phyloP scores from a whole-genome alignment of 2,888 invertebrate species.

The Chalcis sispes region DNA sequence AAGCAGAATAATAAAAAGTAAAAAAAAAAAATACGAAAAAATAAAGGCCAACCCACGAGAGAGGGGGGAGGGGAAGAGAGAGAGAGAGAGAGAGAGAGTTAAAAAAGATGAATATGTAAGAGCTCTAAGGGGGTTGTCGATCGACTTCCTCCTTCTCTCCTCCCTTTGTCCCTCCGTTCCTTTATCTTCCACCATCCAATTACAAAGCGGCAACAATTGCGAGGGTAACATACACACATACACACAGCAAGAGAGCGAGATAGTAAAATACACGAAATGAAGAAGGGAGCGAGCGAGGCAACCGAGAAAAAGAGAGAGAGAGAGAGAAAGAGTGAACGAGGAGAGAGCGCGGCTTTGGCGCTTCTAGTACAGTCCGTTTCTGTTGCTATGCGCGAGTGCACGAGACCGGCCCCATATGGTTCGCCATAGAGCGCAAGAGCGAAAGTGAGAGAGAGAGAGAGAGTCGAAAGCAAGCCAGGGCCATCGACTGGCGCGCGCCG shows the following conservation, averaged over 20 bases:
- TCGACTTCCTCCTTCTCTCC: constrained; percentile 48
- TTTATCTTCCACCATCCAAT: constrained; percentile 46
- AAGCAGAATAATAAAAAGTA: neutral
- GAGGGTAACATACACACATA: constrained; percentile 38
- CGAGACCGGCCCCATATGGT: constrained; percentile 68
- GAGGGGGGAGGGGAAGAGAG: no score
- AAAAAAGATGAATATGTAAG: constrained; percentile 46
- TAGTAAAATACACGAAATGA: neutral
- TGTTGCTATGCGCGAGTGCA: constrained; percentile 72
- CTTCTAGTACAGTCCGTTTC: constrained; percentile 61
- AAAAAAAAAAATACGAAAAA: neutral
- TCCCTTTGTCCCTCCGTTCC: constrained; percentile 40
- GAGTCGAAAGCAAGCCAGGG: constrained; percentile 64
- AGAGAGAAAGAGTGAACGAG: constrained; percentile 51
- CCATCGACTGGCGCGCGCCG: no score
- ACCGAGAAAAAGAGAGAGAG: constrained; percentile 15
- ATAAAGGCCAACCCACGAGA: no score
- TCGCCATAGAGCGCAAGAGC: constrained; percentile 36
- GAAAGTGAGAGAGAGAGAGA: neutral
- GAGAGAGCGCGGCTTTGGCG: constrained; percentile 42
- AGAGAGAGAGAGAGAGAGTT: neutral
- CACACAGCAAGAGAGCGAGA: neutral
- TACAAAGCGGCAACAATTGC: constrained; percentile 56
- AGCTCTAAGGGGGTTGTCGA: constrained; percentile 44
- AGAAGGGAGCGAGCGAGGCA: neutral